Evolutionary conservation across 2,797 vertebrate genomes (phyloP), one percentile per base, ranked within the genome.

Genomic region (Coilia nasus): DNA sequence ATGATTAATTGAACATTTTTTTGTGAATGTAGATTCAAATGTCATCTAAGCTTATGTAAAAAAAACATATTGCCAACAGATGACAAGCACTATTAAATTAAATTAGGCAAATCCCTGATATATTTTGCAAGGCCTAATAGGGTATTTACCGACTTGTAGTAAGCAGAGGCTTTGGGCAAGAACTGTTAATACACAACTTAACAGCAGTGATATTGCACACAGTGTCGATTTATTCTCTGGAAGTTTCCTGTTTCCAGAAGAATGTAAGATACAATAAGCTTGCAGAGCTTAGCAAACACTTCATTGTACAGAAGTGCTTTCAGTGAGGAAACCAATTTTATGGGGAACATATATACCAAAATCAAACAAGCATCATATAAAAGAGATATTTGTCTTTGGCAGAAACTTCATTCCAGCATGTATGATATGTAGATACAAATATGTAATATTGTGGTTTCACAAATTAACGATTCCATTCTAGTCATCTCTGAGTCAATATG

Each of bases 21-120:
- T 75, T 71, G 14, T 31, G 31, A 44, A 44, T 44, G 71, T 41
- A 78, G 44, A 78, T 75, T 78, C 35, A 78, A 78, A 78, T 44
- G 71, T 44, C 35, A 78, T 78, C 71, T 41, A 10, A 75, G 15
- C 14, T 17, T 44, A 4, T 75, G 71, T 19, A 54, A 54, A 78
- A 78, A 21, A 78, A 35, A 41, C 71, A 78, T 78, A 41, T 41
- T 78, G 71, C 31, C 71, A 44, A 21, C 35, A 78, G 35, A 78
- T 78, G 71, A 78, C 71, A 78, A 78, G 71, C 44, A 14, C 71
- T n/a, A 78, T 78, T 78, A 78, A 41, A 78, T 78, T 78, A 78
- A 78, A 78, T 78, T 78, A 78, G 71, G 31, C 35, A 78, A 41
- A 78, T 78, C 71, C 71, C 35, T 41, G 41, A 78, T 44, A 44